Percentiles rank a stretch among this genome's conserved stretches.
Evolutionary conservation across 2,888 invertebrate genomes (phyloP).

Genomic region (Hylaea fasciaria): DNA sequence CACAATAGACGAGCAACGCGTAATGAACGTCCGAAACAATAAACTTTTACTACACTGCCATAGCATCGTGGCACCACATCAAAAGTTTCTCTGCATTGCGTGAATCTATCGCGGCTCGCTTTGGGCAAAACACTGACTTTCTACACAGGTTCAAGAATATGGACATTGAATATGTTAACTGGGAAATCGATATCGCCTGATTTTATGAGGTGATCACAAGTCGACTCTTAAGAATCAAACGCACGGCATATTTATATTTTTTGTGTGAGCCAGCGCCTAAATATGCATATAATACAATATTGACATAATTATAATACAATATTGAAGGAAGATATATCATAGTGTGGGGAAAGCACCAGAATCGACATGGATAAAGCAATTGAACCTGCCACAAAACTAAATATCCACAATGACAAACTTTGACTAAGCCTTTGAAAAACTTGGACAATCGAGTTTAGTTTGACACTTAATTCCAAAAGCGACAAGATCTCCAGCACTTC

Average conservation of each 20-base stretch:
- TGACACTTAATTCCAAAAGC: neutral
- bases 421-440: too few species aligned
- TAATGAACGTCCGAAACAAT: constrained; percentile 43
- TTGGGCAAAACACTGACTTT: constrained; percentile 62
- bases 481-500: neutral
- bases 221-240: too few species aligned
- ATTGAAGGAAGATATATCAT: too few species aligned
- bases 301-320: too few species aligned
- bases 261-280: too few species aligned
- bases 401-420: too few species aligned
- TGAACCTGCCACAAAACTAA: too few species aligned
- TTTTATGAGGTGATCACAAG: constrained; percentile 1
- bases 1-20: constrained; percentile 31
- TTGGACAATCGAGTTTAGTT: too few species aligned
- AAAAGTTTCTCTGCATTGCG: constrained; percentile 57
- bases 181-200: neutral
- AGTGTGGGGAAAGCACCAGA: too few species aligned
- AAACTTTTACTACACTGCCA: constrained; percentile 45
- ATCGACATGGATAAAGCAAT: too few species aligned
- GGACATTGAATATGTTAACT: constrained; percentile 18
- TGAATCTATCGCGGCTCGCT: constrained; percentile 59
- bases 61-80: constrained; percentile 39
- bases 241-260: too few species aligned
- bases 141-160: constrained; percentile 46
- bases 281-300: too few species aligned